phyloP scores from a whole-genome alignment of 2,797 vertebrate genomes.

The Prunella strophiata region DNA sequence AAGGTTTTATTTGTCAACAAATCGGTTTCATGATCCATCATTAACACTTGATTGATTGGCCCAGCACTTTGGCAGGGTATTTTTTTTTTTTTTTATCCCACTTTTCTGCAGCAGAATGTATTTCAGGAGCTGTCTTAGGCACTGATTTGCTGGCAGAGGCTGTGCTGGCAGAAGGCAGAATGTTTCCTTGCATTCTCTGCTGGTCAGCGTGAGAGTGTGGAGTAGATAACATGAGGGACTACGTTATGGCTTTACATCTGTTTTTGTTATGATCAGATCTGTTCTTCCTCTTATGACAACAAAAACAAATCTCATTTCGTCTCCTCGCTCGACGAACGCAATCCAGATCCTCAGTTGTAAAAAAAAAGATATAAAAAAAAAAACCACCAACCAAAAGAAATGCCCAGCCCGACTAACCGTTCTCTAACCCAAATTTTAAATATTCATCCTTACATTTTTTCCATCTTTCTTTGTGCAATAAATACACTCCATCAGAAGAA shows the following conservation, averaged over 20 bases:
- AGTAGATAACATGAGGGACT: conserved; percentile 42
- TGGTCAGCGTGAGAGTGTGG: not conserved
- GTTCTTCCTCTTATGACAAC: conserved; percentile 35
- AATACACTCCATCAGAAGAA: conserved; percentile 26
- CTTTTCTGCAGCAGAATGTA: conserved; percentile 25
- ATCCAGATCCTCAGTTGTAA: not conserved
- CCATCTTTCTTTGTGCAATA: not conserved
- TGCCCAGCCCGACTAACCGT: fast-evolving
- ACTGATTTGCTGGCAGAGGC: conserved; percentile 31
- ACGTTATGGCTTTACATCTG: conserved; percentile 51
- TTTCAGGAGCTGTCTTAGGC: conserved; percentile 47
- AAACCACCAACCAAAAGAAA: not conserved
- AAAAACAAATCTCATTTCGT: not conserved
- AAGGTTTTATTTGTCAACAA: conserved; percentile 76
- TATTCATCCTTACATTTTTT: not conserved
- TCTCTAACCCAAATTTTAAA: not conserved
- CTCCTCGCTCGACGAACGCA: not conserved
- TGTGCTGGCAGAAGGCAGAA: conserved; percentile 37
- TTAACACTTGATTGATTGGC: conserved; percentile 72
- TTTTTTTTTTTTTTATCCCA: conserved; percentile 5
- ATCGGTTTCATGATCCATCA: conserved; percentile 72
- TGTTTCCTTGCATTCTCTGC: conserved; percentile 4
- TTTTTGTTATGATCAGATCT: conserved; percentile 52
- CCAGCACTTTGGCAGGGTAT: conserved; percentile 24
- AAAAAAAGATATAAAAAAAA: not conserved